Base-by-base conservation (phyloP, 2,888 invertebrate genomes). In the Athripsodes cinereus region DNA sequence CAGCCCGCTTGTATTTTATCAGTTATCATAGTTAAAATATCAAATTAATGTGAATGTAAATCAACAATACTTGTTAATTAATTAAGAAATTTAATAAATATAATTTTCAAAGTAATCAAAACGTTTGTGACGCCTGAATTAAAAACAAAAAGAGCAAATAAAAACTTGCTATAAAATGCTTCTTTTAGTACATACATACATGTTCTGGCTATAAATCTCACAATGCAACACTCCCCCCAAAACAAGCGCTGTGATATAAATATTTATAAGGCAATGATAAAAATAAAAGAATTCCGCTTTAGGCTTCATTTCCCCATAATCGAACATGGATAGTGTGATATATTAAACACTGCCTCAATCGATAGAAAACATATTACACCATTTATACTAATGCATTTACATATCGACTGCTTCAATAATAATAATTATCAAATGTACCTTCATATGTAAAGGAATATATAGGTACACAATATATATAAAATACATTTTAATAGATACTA, bases 221-320 rank as follows among this genome's bases (percentile, higher is more conserved):
- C 47, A 16, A 22, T n/a, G 51, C 34, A 59, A 46, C 60, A 57
- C 56, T 59, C 56, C 58, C 56, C 31, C 53, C 44, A 49, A 58
- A 54, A 52, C 56, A 52, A 55, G 53, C 52, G 60, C 52, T 54
- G 52, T 58, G 60, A 52, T 59, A 63, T 63, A 63, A 63, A 63
- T 63, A 63, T 63, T 63, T 61, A 63, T 63, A 57, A 63, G 63
- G 57, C 57, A 20, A 49, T 57, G 46, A 51, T 47, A 57, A 62
- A 59, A 59, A 61, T 56, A 57, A 59, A 61, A 34, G 59, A 63
- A 63, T 63, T 58, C 56, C 49, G 62, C 62, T 54, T 40, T 34
- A 52, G 60, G 62, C 56, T 54, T 57, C 58, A 62, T 62, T 62
- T 62, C 58, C 60, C 60, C 60, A 62, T 55, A 62, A 58, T 59